A percentile compares a stretch with the other conserved stretches of the same genome.
These are phyloP conservation scores for Drosophila ambigua DNA, from an alignment of 1,140 invertebrate genomes.

Conservation along the genomic window DNA sequence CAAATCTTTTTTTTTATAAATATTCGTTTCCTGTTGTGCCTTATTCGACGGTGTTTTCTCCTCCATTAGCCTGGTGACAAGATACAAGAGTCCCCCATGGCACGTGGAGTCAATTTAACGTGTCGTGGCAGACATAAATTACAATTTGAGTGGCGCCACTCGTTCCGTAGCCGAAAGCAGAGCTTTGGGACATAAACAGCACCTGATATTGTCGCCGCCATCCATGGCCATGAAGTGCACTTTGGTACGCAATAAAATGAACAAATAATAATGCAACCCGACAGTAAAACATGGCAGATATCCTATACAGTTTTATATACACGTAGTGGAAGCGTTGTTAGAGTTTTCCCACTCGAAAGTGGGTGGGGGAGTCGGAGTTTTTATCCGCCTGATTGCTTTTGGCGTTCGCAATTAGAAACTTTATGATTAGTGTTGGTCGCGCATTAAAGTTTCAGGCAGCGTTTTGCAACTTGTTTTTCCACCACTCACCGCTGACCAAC, in stretches of 20 bases:
- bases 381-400: constrained; percentile 53
- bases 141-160: constrained; percentile 66
- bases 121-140: constrained; percentile 73
- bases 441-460: constrained; percentile 68
- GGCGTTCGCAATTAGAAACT: constrained; percentile 72
- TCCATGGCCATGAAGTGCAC: not conserved
- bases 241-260: constrained; percentile 27
- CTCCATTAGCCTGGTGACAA: constrained; percentile 51
- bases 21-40: constrained; percentile 42
- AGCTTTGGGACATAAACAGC: constrained; percentile 65
- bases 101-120: constrained; percentile 76
- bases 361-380: not conserved
- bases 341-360: too few relatives aligned
- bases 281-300: constrained; percentile 9
- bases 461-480: constrained; percentile 66
- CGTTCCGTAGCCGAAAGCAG: constrained; percentile 36
- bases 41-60: constrained; percentile 47
- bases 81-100: constrained; percentile 55
- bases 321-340: too few relatives aligned
- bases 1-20: constrained; percentile 72
- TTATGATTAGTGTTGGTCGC: constrained; percentile 73
- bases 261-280: constrained; percentile 31
- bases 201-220: constrained; percentile 23
- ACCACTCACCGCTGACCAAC: constrained; percentile 11
- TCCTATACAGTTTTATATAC: not conserved